Evolutionary conservation across 2,113 vertebrate genomes (phyloP).

Genomic region (Periophthalmodon schlosseri): DNA sequence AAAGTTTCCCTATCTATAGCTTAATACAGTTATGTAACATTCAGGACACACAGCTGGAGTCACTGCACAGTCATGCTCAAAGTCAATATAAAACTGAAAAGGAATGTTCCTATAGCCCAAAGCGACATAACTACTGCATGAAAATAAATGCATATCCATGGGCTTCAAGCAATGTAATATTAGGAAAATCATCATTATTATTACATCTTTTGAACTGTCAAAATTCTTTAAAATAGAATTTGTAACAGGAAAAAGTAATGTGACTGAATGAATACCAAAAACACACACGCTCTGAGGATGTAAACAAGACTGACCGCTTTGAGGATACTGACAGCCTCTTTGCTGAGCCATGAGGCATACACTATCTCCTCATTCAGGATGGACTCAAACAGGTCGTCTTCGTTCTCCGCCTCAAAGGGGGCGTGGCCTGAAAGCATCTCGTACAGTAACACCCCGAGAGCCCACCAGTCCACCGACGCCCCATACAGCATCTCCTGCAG

Average conservation of each 20-base stretch:
- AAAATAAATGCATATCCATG: background rate
- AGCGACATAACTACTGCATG: background rate
- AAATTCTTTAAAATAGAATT: background rate
- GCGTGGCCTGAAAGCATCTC: constrained; percentile 97
- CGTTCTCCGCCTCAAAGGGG: constrained; percentile 95
- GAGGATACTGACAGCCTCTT: constrained; percentile 87
- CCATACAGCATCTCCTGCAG: constrained; percentile 96
- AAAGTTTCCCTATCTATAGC: constrained; percentile 54
- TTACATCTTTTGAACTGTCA: background rate
- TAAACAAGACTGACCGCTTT: constrained; percentile 86
- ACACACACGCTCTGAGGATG: background rate
- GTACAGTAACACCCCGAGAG: constrained; percentile 92
- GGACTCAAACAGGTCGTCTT: constrained; percentile 96
- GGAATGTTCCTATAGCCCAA: background rate
- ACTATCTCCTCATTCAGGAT: constrained; percentile 92
- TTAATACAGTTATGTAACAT: constrained; percentile 78
- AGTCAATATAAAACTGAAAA: constrained; percentile 21
- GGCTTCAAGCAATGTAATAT: background rate
- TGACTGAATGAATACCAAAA: background rate
- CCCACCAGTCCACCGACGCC: constrained; percentile 98
- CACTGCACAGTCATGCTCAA: constrained; percentile 24
- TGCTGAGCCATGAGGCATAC: constrained; percentile 91
- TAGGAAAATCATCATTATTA: background rate
- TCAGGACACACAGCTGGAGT: constrained; percentile 61
- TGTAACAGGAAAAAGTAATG: background rate